A percentile compares a stretch with the other conserved stretches of the same genome.
Conservation (phyloP, 2,113 vertebrate species). For the Pandion haliaetus region DNA sequence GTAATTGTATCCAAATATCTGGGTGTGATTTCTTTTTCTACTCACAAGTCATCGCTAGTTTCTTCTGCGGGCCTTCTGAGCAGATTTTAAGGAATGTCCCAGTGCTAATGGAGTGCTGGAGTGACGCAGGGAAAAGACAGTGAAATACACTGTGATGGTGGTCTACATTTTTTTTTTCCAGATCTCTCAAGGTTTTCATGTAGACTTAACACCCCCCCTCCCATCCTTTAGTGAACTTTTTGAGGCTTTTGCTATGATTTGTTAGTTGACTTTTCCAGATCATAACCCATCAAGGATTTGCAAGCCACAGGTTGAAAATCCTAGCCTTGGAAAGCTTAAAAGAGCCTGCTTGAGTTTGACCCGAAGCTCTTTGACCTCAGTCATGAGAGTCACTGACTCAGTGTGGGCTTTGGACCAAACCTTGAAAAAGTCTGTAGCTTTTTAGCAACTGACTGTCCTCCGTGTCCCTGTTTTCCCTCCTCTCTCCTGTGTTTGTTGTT, state of each 20-base stretch:
- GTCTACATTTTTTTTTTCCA: background rate
- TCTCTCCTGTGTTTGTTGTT: background rate
- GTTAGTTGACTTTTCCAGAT: background rate
- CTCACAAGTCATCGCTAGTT: background rate
- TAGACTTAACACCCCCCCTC: background rate
- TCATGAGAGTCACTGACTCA: background rate
- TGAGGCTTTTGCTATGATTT: background rate
- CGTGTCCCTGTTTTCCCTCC: background rate
- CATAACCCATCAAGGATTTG: background rate
- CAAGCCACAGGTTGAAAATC: background rate
- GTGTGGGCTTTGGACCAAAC: background rate
- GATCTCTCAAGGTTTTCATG: background rate
- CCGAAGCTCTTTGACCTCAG: background rate
- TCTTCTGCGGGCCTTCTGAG: background rate
- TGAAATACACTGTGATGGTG: background rate
- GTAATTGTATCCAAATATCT: background rate
- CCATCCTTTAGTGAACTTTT: background rate
- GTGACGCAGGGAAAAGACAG: background rate
- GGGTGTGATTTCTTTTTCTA: background rate
- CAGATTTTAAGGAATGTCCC: background rate
- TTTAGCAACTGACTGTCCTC: background rate
- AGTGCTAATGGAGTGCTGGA: background rate
- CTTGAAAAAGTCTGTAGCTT: background rate
- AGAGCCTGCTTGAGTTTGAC: background rate
- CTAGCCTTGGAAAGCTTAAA: background rate